Conservation (phyloP, 2,797 vertebrate species). For the Sebastes cheni region DNA sequence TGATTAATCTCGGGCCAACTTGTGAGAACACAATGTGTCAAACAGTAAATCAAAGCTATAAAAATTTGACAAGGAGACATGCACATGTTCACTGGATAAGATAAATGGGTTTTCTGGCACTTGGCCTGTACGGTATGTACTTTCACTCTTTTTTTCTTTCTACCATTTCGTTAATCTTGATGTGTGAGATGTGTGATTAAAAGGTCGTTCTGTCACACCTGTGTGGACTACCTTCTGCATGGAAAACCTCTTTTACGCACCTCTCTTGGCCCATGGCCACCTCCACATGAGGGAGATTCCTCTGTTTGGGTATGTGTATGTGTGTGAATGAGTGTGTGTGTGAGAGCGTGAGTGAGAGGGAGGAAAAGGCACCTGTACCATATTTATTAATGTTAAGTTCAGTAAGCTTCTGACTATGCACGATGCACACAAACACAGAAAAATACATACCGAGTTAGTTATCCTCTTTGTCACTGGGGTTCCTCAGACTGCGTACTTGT, state of each 20-base stretch:
- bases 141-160: conserved; percentile 40
- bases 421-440: not conserved
- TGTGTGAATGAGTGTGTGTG: not conserved
- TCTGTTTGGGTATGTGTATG: not conserved
- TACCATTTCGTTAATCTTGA: conserved; percentile 37
- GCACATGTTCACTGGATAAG: conserved; percentile 44
- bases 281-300: conserved; percentile 44
- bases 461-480: not conserved
- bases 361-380: not conserved
- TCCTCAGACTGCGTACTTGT: not conserved
- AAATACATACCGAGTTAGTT: not conserved
- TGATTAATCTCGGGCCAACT: conserved; percentile 57
- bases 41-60: conserved; percentile 57
- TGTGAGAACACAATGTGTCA: conserved; percentile 35
- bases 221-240: conserved; percentile 29
- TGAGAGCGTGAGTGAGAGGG: not conserved
- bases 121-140: conserved; percentile 20
- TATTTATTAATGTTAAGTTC: conserved; percentile 13
- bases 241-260: conserved; percentile 29
- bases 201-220: conserved; percentile 62
- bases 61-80: conserved; percentile 9
- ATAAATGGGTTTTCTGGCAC: conserved; percentile 52
- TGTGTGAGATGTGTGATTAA: conserved; percentile 27
- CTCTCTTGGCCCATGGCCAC: conserved; percentile 54
- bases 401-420: not conserved